Evolutionary conservation across 2,888 invertebrate species (phyloP).

Genomic region (Rhagium mordax): DNA sequence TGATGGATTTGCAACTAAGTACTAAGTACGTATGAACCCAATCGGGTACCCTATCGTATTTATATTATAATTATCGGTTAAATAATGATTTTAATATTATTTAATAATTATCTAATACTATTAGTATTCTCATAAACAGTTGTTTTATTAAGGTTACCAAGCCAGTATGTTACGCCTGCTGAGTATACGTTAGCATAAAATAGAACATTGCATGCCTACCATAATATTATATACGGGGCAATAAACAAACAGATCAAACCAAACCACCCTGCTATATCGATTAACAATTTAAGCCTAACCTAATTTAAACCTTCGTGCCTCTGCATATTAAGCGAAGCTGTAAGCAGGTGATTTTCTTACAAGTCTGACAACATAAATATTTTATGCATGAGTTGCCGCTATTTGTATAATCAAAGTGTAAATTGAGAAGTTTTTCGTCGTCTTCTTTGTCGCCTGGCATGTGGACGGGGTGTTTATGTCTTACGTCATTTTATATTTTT

Average conservation of each 20-base stretch:
- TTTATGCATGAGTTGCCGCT: background rate
- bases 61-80: too few relatives aligned
- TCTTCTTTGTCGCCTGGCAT: background rate
- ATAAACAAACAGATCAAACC: slow-evolving; percentile 1
- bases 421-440: background rate
- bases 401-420: background rate
- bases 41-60: too few relatives aligned
- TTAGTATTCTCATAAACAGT: too few relatives aligned
- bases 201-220: background rate
- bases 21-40: too few relatives aligned
- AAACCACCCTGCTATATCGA: background rate
- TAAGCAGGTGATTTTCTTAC: background rate
- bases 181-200: background rate
- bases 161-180: background rate
- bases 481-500: background rate
- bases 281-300: background rate
- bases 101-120: too few relatives aligned
- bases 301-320: background rate
- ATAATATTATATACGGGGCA: background rate
- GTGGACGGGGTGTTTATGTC: background rate
- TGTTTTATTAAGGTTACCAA: background rate
- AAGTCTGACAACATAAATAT: background rate
- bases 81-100: too few relatives aligned
- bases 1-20: too few relatives aligned
- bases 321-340: background rate